phyloP scores from a whole-genome alignment of 2,888 invertebrate species.

The Drosophila monieri region DNA sequence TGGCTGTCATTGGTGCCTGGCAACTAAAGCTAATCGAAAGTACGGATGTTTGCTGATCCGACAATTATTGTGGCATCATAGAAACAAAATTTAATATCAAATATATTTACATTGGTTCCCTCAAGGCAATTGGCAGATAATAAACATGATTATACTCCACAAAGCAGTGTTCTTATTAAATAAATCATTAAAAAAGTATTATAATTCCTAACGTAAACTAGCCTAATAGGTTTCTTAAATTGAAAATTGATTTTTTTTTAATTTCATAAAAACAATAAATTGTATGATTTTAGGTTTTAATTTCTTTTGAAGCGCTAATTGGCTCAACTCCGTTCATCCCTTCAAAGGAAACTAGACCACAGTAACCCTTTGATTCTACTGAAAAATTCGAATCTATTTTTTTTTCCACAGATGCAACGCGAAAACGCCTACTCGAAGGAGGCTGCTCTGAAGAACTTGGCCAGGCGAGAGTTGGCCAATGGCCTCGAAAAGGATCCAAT shows the following conservation, averaged over 20 bases:
- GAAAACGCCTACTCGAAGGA: slow-evolving; percentile 85
- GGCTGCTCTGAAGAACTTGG: slow-evolving; percentile 90
- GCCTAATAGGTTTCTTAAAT: background rate
- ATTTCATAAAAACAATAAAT: background rate
- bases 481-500: slow-evolving; percentile 89
- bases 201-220: background rate
- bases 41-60: slow-evolving; percentile 39
- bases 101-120: slow-evolving; percentile 28
- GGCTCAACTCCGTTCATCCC: background rate
- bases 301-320: background rate
- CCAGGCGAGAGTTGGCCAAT: slow-evolving; percentile 87
- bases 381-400: background rate
- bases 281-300: too few species aligned
- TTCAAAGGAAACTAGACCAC: background rate
- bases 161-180: slow-evolving; percentile 32
- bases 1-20: slow-evolving; percentile 50
- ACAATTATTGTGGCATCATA: slow-evolving; percentile 38
- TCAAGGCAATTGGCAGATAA: slow-evolving; percentile 28
- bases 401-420: slow-evolving; percentile 66
- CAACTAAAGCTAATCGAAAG: slow-evolving; percentile 41
- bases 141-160: slow-evolving; percentile 15
- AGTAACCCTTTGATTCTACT: background rate
- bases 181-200: slow-evolving; percentile 10
- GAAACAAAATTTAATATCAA: slow-evolving; percentile 34
- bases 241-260: background rate